phyloP scores from a whole-genome alignment of 2,888 invertebrate genomes.

The Netelia melanura region DNA sequence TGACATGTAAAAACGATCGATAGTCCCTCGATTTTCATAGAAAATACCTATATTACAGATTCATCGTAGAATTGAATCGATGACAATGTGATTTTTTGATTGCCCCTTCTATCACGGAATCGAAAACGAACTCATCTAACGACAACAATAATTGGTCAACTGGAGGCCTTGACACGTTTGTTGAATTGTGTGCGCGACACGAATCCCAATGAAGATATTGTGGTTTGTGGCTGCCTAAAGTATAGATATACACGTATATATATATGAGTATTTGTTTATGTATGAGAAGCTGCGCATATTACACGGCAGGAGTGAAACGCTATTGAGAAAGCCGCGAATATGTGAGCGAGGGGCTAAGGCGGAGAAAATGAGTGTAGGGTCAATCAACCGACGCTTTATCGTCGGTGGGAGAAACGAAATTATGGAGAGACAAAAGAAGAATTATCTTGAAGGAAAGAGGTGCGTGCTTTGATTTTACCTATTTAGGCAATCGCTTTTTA shows the following conservation, averaged over 20 bases:
- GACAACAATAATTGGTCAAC: conserved; percentile 71
- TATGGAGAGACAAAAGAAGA: background rate
- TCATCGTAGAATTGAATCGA: background rate
- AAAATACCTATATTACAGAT: background rate
- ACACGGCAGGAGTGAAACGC: conserved; percentile 15
- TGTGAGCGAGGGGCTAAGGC: background rate
- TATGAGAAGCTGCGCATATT: background rate
- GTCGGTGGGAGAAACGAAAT: background rate
- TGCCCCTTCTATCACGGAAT: background rate
- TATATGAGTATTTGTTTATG: background rate
- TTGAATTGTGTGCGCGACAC: conserved; percentile 33
- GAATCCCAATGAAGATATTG: conserved; percentile 71
- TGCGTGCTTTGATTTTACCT: too few species aligned
- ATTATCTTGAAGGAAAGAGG: background rate
- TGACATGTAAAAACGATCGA: background rate
- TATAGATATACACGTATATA: background rate
- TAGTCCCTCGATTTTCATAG: background rate
- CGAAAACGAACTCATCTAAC: conserved; percentile 34
- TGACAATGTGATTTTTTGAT: background rate
- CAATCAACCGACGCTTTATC: conserved; percentile 42
- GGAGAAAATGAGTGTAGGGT: conserved; percentile 27
- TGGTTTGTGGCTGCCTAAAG: background rate
- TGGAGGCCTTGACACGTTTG: conserved; percentile 75
- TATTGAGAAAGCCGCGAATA: conserved; percentile 47
- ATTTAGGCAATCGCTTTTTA: too few species aligned